Evolutionary conservation across 1,140 invertebrate species (phyloP), one percentile per base, ranked within the genome.

Genomic region (Drosophila simulans): DNA sequence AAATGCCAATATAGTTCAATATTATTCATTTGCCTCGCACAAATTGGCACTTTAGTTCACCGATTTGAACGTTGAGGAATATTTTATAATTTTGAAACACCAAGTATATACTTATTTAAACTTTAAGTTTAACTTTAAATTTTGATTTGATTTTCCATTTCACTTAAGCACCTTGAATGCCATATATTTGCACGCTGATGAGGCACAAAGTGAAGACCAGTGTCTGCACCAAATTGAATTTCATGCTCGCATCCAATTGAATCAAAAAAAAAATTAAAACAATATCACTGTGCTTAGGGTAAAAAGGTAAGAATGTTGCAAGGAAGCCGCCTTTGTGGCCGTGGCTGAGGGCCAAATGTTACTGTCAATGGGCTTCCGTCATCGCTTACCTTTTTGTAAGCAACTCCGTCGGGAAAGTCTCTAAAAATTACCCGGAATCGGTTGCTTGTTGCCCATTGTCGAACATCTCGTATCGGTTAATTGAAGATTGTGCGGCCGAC

Each of bases 401-500:
- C 73, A 39, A 57, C 62, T 70, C 40, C 37, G 27, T 13, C 37
- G 22, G 62, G 71, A 37, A 51, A 59, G 51, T 45, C 52, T 42
- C 48, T 13, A 25, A 48, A 53, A 79, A 77, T 88, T 79, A 75
- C 58, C 48, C 42, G 46, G 59, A 76, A 73, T 76, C 22, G 63
- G 60, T 60, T 52, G 66, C 78, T 65, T 83, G 80, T 88, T 54
- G 58, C 49, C 60, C 15, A 56, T 80, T 85, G 81, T 77, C 65
- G 59, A 56, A 89, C 83, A 83, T 37, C 31, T 68, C 51, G 76
- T 88, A 66, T 75, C 63, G 49, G 63, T 89, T 88, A 88, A 88
- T 88, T 88, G 80, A 89, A 89, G 83, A 88, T 88, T 89, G 84
- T 70, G 70, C 5, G 25, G 15, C 56, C 48, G 65, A 76, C 59